Evolutionary conservation across 2,888 invertebrate genomes (phyloP).

Genomic region (Rotaria sp.): DNA sequence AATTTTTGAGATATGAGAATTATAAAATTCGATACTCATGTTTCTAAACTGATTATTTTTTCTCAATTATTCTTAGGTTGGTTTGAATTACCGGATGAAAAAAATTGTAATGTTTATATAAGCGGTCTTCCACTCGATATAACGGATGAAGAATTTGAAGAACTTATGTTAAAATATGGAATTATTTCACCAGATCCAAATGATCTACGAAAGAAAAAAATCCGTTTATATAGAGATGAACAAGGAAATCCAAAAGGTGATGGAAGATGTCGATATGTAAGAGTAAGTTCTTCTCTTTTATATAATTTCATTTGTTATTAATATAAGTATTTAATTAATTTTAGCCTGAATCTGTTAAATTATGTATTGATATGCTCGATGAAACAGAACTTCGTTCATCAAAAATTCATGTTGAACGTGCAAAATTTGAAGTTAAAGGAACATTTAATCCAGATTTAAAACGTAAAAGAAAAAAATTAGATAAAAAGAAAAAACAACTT

Average conservation of each 20-base stretch:
- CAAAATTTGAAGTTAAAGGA: conserved; percentile 88
- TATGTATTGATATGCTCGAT: conserved; percentile 83
- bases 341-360: conserved; percentile 79
- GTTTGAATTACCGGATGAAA: conserved; percentile 80
- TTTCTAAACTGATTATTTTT: no score
- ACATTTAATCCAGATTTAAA: conserved; percentile 78
- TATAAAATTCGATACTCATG: no score
- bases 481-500: conserved; percentile 73
- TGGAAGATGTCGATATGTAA: conserved; percentile 88
- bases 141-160: conserved; percentile 74
- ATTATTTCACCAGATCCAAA: conserved; percentile 78
- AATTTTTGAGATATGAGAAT: no score
- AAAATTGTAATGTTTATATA: conserved; percentile 91
- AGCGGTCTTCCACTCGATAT: conserved; percentile 79
- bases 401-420: conserved; percentile 77
- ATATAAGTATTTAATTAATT: conserved; percentile 43
- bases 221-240: conserved; percentile 82
- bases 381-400: conserved; percentile 70
- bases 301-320: no score
- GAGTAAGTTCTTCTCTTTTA: conserved; percentile 60
- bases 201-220: conserved; percentile 69
- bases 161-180: conserved; percentile 91
- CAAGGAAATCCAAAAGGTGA: conserved; percentile 81
- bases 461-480: conserved; percentile 74
- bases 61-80: conserved; percentile 61